Conservation (phyloP, 1,140 invertebrate genomes). For the Caenorhabditis brenneri region DNA sequence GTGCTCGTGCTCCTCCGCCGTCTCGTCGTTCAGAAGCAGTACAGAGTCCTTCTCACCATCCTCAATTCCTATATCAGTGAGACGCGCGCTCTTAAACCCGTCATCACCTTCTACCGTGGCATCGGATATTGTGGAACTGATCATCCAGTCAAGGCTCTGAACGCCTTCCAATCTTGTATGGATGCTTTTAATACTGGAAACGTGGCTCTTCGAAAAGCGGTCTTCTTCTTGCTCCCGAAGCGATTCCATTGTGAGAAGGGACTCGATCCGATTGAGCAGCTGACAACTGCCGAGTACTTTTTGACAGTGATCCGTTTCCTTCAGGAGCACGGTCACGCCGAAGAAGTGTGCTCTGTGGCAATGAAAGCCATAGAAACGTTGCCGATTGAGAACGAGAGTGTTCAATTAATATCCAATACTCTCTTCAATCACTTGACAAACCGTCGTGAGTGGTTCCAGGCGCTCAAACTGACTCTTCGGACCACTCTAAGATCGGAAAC, state of each 20-base stretch:
- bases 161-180: neutral
- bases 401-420: neutral
- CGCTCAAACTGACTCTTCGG: neutral
- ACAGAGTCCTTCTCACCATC: neutral
- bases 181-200: neutral
- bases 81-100: neutral
- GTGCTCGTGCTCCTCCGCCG: neutral
- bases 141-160: slow-evolving; percentile 2
- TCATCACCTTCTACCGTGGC: slow-evolving; percentile 15
- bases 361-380: neutral
- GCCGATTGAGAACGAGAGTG: neutral
- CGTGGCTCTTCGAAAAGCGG: neutral
- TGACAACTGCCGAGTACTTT: neutral
- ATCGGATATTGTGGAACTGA: slow-evolving; percentile 9
- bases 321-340: neutral
- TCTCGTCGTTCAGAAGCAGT: neutral
- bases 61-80: slow-evolving; percentile 20
- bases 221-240: neutral
- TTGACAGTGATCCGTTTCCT: neutral
- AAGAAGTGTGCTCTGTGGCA: slow-evolving; percentile 11
- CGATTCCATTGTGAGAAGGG: neutral
- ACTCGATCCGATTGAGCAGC: neutral
- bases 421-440: neutral
- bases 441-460: slow-evolving; percentile 3
- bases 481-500: neutral